Evolutionary conservation across 2,797 vertebrate species (phyloP).

Genomic region (Channallabes apus): DNA sequence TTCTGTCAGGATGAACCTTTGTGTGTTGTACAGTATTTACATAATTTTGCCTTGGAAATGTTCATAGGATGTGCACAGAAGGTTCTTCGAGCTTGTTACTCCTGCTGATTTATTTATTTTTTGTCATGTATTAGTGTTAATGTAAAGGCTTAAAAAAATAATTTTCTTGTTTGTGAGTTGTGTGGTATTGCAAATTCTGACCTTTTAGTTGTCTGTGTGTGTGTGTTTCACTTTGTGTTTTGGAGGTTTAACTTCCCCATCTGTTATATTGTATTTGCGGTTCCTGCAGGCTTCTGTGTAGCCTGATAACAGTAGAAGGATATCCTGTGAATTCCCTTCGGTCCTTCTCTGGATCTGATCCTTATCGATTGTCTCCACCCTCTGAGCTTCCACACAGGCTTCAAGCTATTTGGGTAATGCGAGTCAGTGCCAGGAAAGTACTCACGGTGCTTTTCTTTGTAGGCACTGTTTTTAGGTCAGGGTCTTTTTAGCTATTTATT

Average conservation of each 20-base stretch:
- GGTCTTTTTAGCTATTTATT: background rate
- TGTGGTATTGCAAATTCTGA: slow-evolving; percentile 3
- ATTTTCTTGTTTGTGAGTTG: slow-evolving; percentile 1
- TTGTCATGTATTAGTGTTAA: background rate
- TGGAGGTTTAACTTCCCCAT: slow-evolving; percentile 41
- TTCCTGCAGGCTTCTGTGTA: slow-evolving; percentile 57
- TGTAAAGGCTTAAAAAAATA: background rate
- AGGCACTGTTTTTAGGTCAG: slow-evolving; percentile 7
- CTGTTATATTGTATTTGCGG: slow-evolving; percentile 42
- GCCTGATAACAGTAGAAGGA: slow-evolving; percentile 61
- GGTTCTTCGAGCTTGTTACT: background rate
- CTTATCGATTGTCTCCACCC: slow-evolving; percentile 20
- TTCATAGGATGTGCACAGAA: background rate
- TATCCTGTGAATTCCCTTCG: slow-evolving; percentile 58
- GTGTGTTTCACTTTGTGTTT: slow-evolving; percentile 22
- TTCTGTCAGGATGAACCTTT: background rate
- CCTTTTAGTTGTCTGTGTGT: background rate
- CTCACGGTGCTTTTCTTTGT: background rate
- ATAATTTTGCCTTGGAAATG: slow-evolving; percentile 46
- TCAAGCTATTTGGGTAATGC: slow-evolving; percentile 18
- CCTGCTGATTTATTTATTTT: background rate
- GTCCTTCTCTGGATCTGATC: slow-evolving; percentile 27
- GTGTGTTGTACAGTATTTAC: slow-evolving; percentile 9
- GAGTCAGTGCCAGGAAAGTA: slow-evolving; percentile 22
- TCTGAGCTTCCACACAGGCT: slow-evolving; percentile 7